Evolutionary conservation across 2,797 vertebrate genomes (phyloP), one percentile per base, ranked within the genome.

Genomic region (Remorina albescens): DNA sequence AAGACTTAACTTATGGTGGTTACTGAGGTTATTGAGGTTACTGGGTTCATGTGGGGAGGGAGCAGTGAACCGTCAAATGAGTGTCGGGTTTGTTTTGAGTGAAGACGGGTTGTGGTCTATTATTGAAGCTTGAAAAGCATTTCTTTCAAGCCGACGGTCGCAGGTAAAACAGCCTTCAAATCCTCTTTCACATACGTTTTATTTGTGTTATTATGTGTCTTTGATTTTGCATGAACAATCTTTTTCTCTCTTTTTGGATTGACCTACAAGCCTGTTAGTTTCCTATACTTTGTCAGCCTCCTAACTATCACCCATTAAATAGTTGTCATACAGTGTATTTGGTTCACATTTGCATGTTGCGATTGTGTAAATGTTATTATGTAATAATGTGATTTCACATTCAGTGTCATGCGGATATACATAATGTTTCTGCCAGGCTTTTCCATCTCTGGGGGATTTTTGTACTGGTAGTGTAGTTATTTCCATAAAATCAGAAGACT

Each of bases 41-140:
- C 16, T 74, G 50, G 63, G 90, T 90, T 89, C 54, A 69, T 70
- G 9, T 47, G 70, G 23, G 77, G 67, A 42, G 56, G 75, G 67
- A 58, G 36, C 13, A 3, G 30, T 68, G 25, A 74, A 36, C n/a
- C n/a, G 4, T 71, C 6, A 63, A 68, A 44, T 58, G 9, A 21
- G 51, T 71, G 67, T 81, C 73, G 70, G n/a, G 65, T 74, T 77
- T 84, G 76, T 85, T 84, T 47, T 76, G 18, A 58, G 18, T 58
- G 32, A 28, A 34, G 67, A 2, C 4, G 18, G 26, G 42, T 65
- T 50, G 7, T 41, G 46, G 19, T 9, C 19, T 51, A 23, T 44
- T 67, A 16, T 44, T 68, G 4, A 56, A 50, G 42, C 26, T 26
- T 67, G 30, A 5, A 16, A 18, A 46, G 8, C 10, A 21, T 25